Percentiles rank a stretch among this genome's conserved stretches.
These are phyloP conservation scores for Parnassius mnemosyne DNA, from an alignment of 2,888 invertebrate species.

Conservation along the genomic window DNA sequence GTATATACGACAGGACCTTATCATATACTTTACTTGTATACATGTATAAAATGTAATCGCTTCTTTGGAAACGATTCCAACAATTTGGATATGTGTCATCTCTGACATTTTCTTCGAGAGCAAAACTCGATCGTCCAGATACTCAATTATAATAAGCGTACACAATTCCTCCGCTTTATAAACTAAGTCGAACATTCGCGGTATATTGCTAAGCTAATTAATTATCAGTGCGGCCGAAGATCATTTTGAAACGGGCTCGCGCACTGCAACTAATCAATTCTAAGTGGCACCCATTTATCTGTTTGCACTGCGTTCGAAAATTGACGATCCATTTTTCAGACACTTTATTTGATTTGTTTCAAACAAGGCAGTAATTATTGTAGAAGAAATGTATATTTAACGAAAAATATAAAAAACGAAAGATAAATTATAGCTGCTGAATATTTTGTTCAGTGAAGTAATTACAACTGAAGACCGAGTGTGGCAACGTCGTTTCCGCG, in stretches of 20 bases:
- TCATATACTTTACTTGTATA: no score
- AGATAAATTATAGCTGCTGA: no score
- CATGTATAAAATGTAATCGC: no score
- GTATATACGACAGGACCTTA: no score
- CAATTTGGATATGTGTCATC: no score
- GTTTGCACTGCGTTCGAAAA: slow-evolving; percentile 28
- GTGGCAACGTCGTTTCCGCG: no score
- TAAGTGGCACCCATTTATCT: slow-evolving; percentile 48
- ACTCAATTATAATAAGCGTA: not conserved
- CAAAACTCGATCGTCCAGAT: not conserved
- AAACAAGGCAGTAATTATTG: slow-evolving; percentile 15
- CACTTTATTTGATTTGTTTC: slow-evolving; percentile 18
- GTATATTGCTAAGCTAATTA: slow-evolving; percentile 53
- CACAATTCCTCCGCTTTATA: not conserved
- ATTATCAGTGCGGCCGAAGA: slow-evolving; percentile 44
- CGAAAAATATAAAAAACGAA: no score
- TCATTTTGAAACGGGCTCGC: slow-evolving; percentile 50
- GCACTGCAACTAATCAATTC: slow-evolving; percentile 54
- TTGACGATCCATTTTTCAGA: slow-evolving; percentile 32
- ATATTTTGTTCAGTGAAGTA: no score
- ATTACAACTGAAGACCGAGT: no score
- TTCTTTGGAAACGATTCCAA: no score
- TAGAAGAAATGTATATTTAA: slow-evolving; percentile 4
- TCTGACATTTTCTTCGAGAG: not conserved
- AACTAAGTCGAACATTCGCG: slow-evolving; percentile 2